Evolutionary conservation across 1,140 invertebrate genomes (phyloP).

Genomic region (Drosophila erecta): DNA sequence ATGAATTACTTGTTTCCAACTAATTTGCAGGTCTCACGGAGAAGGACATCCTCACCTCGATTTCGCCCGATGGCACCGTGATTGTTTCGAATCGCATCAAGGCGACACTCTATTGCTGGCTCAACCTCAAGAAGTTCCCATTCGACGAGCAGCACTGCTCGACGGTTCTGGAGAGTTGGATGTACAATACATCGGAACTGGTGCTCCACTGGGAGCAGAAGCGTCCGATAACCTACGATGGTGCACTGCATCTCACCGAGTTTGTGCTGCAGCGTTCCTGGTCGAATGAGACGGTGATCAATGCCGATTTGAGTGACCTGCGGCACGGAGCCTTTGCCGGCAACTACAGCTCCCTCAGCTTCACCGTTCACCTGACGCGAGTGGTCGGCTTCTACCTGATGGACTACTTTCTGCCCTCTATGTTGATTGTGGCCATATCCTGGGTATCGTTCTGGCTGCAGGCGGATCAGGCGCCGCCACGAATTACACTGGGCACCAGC

Average conservation of each 20-base stretch:
- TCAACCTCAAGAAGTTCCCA: conserved; percentile 93
- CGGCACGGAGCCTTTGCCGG: conserved; percentile 91
- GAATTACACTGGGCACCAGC: conserved; percentile 92
- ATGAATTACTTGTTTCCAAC: too few species aligned
- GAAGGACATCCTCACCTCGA: conserved; percentile 91
- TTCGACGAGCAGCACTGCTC: conserved; percentile 93
- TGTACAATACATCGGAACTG: conserved; percentile 91
- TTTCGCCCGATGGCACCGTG: conserved; percentile 90
- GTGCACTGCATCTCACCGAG: conserved; percentile 92
- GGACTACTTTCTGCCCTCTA: conserved; percentile 95
- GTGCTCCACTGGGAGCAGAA: conserved; percentile 90
- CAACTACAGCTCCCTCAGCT: conserved; percentile 92
- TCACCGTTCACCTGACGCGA: conserved; percentile 91
- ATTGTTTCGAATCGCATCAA: conserved; percentile 91
- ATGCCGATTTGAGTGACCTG: conserved; percentile 88
- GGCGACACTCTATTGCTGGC: conserved; percentile 91
- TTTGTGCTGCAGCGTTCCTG: conserved; percentile 90
- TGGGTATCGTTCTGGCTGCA: conserved; percentile 97
- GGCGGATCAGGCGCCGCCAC: conserved; percentile 92
- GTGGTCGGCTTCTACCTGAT: conserved; percentile 95
- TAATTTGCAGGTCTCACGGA: conserved; percentile 87
- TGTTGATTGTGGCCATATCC: conserved; percentile 94
- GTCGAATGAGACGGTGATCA: conserved; percentile 89
- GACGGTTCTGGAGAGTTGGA: conserved; percentile 93
- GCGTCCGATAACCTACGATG: conserved; percentile 90